A percentile compares a stretch with the other conserved stretches of the same genome.
These are phyloP conservation scores for Platynereis dumerilii DNA, from an alignment of 2,888 invertebrate species.

Conservation along the genomic window DNA sequence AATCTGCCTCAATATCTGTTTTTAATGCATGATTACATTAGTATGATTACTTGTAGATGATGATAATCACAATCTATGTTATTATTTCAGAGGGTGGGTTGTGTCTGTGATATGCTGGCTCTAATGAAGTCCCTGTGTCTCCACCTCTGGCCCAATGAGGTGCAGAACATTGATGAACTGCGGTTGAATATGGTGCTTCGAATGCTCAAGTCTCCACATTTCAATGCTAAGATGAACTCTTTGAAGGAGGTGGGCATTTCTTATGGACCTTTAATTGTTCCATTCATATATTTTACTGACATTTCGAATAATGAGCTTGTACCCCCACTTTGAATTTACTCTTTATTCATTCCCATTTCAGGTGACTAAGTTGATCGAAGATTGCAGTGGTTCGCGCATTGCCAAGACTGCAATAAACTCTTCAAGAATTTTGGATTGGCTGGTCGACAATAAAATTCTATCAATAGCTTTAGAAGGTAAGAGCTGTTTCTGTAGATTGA, in stretches of 20 bases:
- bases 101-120: conserved; percentile 62
- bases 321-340: no score
- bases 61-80: not conserved
- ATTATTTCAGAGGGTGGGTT: conserved; percentile 58
- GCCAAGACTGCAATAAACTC: conserved; percentile 56
- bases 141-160: conserved; percentile 63
- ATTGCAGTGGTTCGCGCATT: conserved; percentile 50
- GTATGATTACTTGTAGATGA: no score
- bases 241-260: conserved; percentile 63
- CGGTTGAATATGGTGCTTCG: conserved; percentile 61
- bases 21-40: no score
- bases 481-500: not conserved
- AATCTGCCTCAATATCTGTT: no score
- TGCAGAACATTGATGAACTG: conserved; percentile 61
- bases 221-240: conserved; percentile 66
- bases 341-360: conserved; percentile 39
- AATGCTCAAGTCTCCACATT: conserved; percentile 66
- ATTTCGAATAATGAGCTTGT: no score
- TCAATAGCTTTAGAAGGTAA: conserved; percentile 65
- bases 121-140: conserved; percentile 63
- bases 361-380: conserved; percentile 64
- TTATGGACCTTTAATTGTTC: not conserved
- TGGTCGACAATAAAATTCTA: conserved; percentile 63
- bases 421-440: conserved; percentile 64
- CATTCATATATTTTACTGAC: no score